Evolutionary conservation across 2,797 vertebrate species (phyloP), one percentile per base, ranked within the genome.

Genomic region (Petrocephalus schoutedeni): DNA sequence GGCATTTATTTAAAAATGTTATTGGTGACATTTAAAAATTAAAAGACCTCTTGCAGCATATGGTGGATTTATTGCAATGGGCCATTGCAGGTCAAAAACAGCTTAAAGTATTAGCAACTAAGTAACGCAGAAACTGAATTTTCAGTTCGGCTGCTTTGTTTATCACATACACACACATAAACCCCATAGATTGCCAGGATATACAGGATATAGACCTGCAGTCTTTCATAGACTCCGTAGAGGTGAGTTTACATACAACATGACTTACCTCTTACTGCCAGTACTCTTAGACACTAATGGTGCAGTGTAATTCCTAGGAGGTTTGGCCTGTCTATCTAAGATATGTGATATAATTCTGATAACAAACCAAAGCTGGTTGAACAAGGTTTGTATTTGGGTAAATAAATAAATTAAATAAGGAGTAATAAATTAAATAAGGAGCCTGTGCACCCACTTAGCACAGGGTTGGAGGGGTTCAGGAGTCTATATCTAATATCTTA

Each of bases 11-110:
- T 54, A 6, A 14, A 54, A 83, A 14, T 51, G 80, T 83, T 83
- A 83, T 19, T 83, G 80, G 45, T 83, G 80, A 51, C 19, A 51
- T 83, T 83, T 82, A 82, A 83, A 83, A 83, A 51, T 53, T 23
- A 54, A 84, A 84, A 23, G 16, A 54, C 80, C 80, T 54, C 23
- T 84, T 84, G 41, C 45, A 84, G n/a, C 51, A 51, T 84, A 14
- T 54, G 51, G 4, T 84, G 28, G 10, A 51, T 84, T 54, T 84
- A 84, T 84, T 84, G 80, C 80, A 84, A 54, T 54, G 51, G n/a
- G 51, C 45, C 45, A 23, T 54, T 53, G 9, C 45, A 51, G 80
- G 80, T 49, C 80, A 84, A 84, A 53, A 23, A 23, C 28, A n/a
- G n/a, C 41, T 54, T 84, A 54, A 54, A 84, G 21, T 84, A 8